Conservation (phyloP, 2,888 invertebrate species). For the Coleophora deauratella region DNA sequence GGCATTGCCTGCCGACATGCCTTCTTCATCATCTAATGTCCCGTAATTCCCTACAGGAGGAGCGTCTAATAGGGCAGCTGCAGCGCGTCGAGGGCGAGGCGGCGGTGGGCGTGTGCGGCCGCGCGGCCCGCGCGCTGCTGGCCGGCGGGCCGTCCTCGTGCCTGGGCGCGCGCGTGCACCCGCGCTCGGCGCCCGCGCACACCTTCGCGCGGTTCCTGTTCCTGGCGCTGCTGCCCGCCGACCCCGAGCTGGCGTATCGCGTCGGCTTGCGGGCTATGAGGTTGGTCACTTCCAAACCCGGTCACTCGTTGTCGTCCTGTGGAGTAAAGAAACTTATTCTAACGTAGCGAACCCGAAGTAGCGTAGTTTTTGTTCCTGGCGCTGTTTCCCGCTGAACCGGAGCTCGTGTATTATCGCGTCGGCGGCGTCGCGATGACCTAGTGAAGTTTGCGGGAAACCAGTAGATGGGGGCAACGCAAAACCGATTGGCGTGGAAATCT, state of each 20-base stretch:
- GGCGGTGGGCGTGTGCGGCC: slow-evolving; percentile 78
- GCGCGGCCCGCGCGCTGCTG: slow-evolving; percentile 80
- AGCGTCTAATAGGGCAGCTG: slow-evolving; percentile 82
- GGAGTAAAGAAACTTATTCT: no score
- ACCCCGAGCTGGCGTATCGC: slow-evolving; percentile 85
- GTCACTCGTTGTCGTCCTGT: no score
- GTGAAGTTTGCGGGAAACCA: no score
- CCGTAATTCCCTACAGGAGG: slow-evolving; percentile 79
- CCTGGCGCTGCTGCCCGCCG: slow-evolving; percentile 81
- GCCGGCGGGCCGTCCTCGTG: slow-evolving; percentile 87
- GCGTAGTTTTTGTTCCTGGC: no score
- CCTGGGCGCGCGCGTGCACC: slow-evolving; percentile 81
- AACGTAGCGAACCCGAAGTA: no score
- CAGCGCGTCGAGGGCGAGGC: slow-evolving; percentile 85
- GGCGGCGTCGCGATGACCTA: no score
- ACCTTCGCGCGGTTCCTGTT: slow-evolving; percentile 88
- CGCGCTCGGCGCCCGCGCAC: slow-evolving; percentile 88
- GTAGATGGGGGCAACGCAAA: no score
- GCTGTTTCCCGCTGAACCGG: no score
- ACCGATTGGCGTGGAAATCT: no score
- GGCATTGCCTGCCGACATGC: no score
- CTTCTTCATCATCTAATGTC: no score
- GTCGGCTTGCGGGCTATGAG: slow-evolving; percentile 85
- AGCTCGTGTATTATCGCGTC: no score
- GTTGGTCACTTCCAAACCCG: slow-evolving; percentile 21